These are phyloP conservation scores for Ceratoteleas bidentatus DNA, from an alignment of 1,140 invertebrate genomes.

Conservation along the genomic window DNA sequence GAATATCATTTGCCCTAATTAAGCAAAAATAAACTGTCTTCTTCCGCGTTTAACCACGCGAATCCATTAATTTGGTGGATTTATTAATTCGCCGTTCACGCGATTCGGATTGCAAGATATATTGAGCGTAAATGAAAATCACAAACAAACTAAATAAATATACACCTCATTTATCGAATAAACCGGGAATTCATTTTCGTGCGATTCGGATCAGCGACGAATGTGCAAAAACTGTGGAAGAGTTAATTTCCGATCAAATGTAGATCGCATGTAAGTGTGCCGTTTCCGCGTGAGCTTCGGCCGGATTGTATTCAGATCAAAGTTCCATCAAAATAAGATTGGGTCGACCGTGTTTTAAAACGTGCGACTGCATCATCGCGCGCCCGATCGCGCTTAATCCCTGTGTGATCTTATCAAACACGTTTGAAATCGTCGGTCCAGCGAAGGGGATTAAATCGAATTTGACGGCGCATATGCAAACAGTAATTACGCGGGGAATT, in stretches of 20 bases:
- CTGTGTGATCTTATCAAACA: constrained; percentile 40
- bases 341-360: constrained; percentile 48
- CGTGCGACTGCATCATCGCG: constrained; percentile 6
- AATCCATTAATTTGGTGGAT: no score
- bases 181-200: not conserved
- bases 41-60: no score
- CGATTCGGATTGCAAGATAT: no score
- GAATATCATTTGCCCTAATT: no score
- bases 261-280: constrained; percentile 16
- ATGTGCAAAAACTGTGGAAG: not conserved
- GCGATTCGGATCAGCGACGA: not conserved
- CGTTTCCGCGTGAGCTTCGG: constrained; percentile 16
- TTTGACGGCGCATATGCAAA: constrained; percentile 16
- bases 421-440: constrained; percentile 25
- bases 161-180: not conserved
- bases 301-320: constrained; percentile 32
- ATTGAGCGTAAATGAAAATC: no score
- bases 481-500: constrained; percentile 17
- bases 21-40: no score
- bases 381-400: constrained; percentile 26
- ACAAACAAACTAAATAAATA: not conserved
- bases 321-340: constrained; percentile 51
- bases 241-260: constrained; percentile 30
- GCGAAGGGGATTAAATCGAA: constrained; percentile 15
- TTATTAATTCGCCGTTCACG: no score